Conservation (phyloP, 2,113 vertebrate genomes). For the Coptodon bakossiorum region DNA sequence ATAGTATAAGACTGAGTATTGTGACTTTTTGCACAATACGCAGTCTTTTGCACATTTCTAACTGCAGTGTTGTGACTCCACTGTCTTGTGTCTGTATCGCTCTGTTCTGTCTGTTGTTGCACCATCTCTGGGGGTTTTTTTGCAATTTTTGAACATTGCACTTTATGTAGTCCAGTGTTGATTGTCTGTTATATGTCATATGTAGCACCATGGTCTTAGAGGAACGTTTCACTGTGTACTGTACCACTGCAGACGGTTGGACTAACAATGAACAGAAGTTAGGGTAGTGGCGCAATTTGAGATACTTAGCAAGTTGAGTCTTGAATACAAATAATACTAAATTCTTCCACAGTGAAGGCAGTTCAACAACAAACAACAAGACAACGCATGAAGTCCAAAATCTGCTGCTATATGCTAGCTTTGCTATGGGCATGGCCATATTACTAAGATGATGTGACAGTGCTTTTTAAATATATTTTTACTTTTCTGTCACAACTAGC, state of each 20-base stretch:
- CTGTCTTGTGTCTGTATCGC: not conserved
- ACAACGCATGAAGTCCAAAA: not conserved
- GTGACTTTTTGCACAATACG: not conserved
- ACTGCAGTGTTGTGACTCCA: not conserved
- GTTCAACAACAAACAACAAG: not conserved
- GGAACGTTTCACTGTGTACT: not conserved
- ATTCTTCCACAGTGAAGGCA: not conserved
- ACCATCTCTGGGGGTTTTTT: fast-evolving
- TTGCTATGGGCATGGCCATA: not conserved
- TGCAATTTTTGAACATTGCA: not conserved
- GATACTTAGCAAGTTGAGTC: not conserved
- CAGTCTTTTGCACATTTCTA: not conserved
- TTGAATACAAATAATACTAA: not conserved
- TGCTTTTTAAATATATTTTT: not conserved
- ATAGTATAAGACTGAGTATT: not conserved
- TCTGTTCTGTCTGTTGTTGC: not conserved
- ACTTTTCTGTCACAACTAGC: not conserved
- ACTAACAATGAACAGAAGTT: not conserved
- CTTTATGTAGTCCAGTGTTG: not conserved
- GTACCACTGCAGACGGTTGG: not conserved
- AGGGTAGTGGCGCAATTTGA: fast-evolving
- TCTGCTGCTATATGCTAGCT: not conserved
- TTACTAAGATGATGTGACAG: not conserved
- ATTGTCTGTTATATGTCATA: not conserved
- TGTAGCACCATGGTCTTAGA: not conserved